phyloP scores from a whole-genome alignment of 2,888 invertebrate genomes.

The Stenotaenia linearis region DNA sequence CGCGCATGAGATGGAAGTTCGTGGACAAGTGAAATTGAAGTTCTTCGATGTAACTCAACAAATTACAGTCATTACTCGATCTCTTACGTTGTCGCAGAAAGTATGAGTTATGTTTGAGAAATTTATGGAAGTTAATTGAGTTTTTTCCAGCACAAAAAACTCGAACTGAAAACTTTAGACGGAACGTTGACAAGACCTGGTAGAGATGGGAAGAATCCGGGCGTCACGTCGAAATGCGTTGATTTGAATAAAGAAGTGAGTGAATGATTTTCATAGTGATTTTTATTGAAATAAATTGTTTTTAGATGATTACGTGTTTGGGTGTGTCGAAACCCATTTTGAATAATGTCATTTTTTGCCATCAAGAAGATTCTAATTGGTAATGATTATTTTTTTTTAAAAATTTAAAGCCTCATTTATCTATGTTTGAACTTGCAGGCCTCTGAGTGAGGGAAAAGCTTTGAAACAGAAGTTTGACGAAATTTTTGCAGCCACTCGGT shows the following conservation, averaged over 20 bases:
- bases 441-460: slow-evolving; percentile 84
- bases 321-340: slow-evolving; percentile 92
- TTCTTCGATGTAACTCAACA: slow-evolving; percentile 59
- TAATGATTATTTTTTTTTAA: too few species aligned
- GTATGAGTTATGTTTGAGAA: slow-evolving; percentile 36
- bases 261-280: not conserved
- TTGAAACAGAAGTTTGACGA: slow-evolving; percentile 95
- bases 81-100: slow-evolving; percentile 59
- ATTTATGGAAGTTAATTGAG: not conserved
- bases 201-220: slow-evolving; percentile 39
- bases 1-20: slow-evolving; percentile 55
- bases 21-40: slow-evolving; percentile 50
- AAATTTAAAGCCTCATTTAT: slow-evolving; percentile 1
- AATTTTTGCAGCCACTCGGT: slow-evolving; percentile 91
- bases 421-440: slow-evolving; percentile 53
- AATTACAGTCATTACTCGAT: slow-evolving; percentile 60
- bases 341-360: slow-evolving; percentile 96
- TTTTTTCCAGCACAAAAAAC: slow-evolving; percentile 45
- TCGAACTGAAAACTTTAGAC: slow-evolving; percentile 62
- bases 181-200: slow-evolving; percentile 53
- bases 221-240: slow-evolving; percentile 38
- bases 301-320: slow-evolving; percentile 59
- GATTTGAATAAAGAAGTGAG: slow-evolving; percentile 34
- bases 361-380: slow-evolving; percentile 96
- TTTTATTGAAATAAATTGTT: not conserved